Conservation (phyloP, 2,113 vertebrate genomes). For the Stegostoma tigrinum region DNA sequence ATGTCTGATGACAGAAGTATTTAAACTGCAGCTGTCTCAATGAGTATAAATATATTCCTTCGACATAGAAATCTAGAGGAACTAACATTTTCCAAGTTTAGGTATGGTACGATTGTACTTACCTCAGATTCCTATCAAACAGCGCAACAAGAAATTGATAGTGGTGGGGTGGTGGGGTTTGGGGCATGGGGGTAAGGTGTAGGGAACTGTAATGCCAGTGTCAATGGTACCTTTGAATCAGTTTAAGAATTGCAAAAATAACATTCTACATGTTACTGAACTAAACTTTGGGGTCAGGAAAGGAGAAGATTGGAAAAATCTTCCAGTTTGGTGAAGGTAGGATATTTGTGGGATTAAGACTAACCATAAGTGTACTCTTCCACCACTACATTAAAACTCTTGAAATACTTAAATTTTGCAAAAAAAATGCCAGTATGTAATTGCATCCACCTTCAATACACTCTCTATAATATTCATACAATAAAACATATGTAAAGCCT, state of each 20-base stretch:
- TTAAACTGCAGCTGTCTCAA: neutral
- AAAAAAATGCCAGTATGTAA: neutral
- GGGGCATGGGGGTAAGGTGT: too few relatives aligned
- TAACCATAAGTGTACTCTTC: neutral
- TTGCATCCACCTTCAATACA: neutral
- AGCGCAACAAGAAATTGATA: neutral
- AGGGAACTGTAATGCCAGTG: neutral
- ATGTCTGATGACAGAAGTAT: neutral
- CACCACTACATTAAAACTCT: neutral
- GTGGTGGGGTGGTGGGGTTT: neutral
- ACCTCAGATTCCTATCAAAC: too few relatives aligned
- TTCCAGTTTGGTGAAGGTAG: neutral
- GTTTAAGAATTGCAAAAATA: neutral
- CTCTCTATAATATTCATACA: neutral
- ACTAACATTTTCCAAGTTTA: neutral
- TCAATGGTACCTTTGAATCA: neutral
- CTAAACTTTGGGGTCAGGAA: neutral
- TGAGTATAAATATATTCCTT: neutral
- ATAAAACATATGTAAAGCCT: neutral
- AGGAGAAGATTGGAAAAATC: neutral
- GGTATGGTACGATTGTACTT: neutral
- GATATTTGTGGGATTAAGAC: neutral
- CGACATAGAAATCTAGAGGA: neutral
- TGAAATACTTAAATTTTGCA: neutral
- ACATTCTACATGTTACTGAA: neutral